phyloP scores from a whole-genome alignment of 2,888 invertebrate genomes.

The Tuberolachnus salignus region DNA sequence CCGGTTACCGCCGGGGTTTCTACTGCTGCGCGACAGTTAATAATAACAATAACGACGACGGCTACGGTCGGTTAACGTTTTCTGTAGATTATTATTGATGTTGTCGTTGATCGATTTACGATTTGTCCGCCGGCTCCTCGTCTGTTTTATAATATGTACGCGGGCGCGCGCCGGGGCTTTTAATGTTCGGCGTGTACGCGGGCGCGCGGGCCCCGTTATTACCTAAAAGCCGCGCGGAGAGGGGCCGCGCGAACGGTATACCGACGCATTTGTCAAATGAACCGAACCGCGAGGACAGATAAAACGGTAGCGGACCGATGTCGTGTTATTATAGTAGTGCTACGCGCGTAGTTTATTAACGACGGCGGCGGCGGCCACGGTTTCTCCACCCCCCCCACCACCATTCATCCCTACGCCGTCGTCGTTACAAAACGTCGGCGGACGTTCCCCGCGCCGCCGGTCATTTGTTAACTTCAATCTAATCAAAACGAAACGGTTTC shows the following conservation, averaged over 20 bases:
- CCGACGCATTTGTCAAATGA: conserved; percentile 51
- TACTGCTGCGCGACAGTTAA: too few species aligned
- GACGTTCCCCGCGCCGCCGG: conserved; percentile 8
- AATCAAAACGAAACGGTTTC: conserved; percentile 55
- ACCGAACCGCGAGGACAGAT: conserved; percentile 56
- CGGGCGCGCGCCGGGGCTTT: neutral
- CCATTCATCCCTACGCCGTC: too few species aligned
- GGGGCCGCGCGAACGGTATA: neutral
- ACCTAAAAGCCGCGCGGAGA: conserved; percentile 16
- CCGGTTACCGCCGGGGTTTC: too few species aligned
- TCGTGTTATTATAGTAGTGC: neutral
- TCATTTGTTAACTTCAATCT: conserved; percentile 54
- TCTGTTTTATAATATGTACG: neutral
- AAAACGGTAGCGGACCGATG: conserved; percentile 27
- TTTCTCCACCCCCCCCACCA: neutral
- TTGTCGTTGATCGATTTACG: neutral
- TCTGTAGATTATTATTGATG: too few species aligned
- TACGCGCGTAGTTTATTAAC: conserved; percentile 46
- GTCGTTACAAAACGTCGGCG: conserved; percentile 6
- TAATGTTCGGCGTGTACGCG: conserved; percentile 21
- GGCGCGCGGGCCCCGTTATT: neutral
- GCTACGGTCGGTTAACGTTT: too few species aligned
- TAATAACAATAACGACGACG: too few species aligned
- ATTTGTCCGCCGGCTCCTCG: neutral
- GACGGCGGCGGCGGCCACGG: too few species aligned